Evolutionary conservation across 2,797 vertebrate genomes (phyloP).

Genomic region (Meda fulgida): DNA sequence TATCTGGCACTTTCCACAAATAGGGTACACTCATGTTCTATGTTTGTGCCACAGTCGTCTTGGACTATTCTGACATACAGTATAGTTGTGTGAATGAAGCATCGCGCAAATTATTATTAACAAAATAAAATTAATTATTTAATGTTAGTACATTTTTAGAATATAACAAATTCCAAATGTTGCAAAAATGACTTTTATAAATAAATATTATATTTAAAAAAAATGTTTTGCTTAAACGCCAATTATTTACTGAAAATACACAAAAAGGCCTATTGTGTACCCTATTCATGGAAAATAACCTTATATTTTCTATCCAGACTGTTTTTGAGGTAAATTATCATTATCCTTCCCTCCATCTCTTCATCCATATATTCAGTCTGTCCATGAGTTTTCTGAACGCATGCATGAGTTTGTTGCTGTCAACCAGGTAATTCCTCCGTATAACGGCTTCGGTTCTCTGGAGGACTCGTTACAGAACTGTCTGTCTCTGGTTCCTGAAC

Average conservation of each 20-base stretch:
- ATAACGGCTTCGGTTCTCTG: constrained; percentile 89
- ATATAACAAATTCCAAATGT: background rate
- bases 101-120: too few species aligned
- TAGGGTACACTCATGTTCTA: background rate
- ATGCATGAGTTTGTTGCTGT: background rate
- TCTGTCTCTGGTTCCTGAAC: constrained; percentile 83
- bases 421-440: constrained; percentile 85
- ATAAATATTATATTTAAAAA: background rate
- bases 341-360: background rate
- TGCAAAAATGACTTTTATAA: background rate
- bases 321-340: background rate
- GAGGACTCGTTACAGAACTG: constrained; percentile 95
- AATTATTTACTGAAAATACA: background rate
- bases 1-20: background rate
- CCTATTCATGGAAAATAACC: background rate
- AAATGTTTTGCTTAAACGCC: background rate
- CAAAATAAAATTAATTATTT: background rate
- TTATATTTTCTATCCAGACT: background rate
- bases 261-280: background rate
- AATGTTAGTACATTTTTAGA: background rate
- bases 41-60: background rate
- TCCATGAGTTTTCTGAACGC: background rate
- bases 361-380: background rate
- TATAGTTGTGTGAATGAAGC: background rate
- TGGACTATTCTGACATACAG: background rate